Conservation (phyloP, 1,140 invertebrate species). For the Drosophila busckii region DNA sequence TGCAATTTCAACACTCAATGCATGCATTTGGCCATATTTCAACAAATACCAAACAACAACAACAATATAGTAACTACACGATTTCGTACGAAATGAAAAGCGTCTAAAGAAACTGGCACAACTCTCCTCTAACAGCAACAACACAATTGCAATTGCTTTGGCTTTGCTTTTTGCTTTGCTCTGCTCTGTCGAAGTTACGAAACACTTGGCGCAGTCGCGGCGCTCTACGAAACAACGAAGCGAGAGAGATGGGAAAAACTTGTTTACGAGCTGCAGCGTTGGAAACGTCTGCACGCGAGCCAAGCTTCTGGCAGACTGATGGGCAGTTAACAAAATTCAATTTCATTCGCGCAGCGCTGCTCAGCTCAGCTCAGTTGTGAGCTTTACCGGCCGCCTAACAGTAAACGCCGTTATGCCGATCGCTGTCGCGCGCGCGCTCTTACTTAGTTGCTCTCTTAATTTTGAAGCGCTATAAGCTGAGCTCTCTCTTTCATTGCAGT, state of each 20-base stretch:
- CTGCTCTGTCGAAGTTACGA: conserved; percentile 52
- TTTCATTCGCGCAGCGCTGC: conserved; percentile 38
- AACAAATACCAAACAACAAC: conserved; percentile 18
- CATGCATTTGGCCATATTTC: conserved; percentile 40
- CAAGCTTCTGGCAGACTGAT: conserved; percentile 74
- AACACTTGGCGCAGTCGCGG: conserved; percentile 64
- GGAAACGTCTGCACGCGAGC: conserved; percentile 63
- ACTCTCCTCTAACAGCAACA: conserved; percentile 22
- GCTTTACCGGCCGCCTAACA: conserved; percentile 54
- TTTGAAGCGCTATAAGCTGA: neutral
- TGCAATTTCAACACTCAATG: conserved; percentile 52
- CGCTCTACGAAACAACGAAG: conserved; percentile 15
- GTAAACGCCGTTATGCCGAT: conserved; percentile 60
- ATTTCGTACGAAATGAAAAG: conserved; percentile 61
- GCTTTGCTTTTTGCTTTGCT: conserved; percentile 8
- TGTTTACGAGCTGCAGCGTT: conserved; percentile 36
- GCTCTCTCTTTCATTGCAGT: conserved; percentile 6
- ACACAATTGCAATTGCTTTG: neutral
- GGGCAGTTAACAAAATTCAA: conserved; percentile 52
- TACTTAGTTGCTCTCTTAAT: conserved; percentile 10
- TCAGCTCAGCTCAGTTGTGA: too few species aligned
- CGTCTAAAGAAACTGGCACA: conserved; percentile 67
- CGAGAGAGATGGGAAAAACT: conserved; percentile 31
- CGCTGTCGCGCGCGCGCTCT: conserved; percentile 1
- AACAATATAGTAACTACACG: conserved; percentile 9